A percentile compares a stretch with the other conserved stretches of the same genome.
Evolutionary conservation across 2,113 vertebrate genomes (phyloP).

Genomic region (Amblyornis subalaris): DNA sequence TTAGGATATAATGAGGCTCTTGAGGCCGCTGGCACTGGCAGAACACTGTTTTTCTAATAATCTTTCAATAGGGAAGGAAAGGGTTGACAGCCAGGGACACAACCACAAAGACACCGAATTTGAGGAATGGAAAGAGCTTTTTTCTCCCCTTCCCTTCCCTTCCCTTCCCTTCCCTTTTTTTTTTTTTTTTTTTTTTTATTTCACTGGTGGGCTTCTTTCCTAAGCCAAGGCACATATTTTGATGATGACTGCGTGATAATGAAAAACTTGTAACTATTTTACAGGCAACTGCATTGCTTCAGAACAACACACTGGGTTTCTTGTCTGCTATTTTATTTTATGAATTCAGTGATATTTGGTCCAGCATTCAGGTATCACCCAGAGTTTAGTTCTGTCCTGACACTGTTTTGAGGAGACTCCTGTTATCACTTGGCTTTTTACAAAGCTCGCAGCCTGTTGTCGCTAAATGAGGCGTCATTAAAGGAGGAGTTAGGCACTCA

Average conservation of each 20-base stretch:
- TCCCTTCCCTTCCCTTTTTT: not conserved
- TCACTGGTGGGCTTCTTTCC: not conserved
- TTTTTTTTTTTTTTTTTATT: not conserved
- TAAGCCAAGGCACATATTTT: conserved; percentile 3
- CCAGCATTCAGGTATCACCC: not conserved
- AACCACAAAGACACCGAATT: not conserved
- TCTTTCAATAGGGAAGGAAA: not conserved
- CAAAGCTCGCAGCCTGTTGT: not conserved
- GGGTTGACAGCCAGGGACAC: not conserved
- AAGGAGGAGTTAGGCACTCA: not conserved
- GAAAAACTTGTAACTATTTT: conserved; percentile 31
- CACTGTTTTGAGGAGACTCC: not conserved
- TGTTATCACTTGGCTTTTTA: not conserved
- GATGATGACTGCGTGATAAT: not conserved
- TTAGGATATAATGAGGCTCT: not conserved
- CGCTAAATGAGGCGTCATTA: not conserved
- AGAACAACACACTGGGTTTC: conserved; percentile 11
- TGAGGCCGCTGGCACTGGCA: not conserved
- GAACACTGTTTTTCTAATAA: not conserved
- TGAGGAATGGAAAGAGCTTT: not conserved
- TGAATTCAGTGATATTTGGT: not conserved
- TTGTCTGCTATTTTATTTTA: conserved; percentile 32
- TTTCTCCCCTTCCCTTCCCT: not conserved
- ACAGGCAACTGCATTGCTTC: conserved; percentile 1
- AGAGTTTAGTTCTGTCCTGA: not conserved